Percentiles rank a stretch among this genome's conserved stretches.
Conservation (phyloP, 2,888 invertebrate species). For the Caenorhabditis sp. region DNA sequence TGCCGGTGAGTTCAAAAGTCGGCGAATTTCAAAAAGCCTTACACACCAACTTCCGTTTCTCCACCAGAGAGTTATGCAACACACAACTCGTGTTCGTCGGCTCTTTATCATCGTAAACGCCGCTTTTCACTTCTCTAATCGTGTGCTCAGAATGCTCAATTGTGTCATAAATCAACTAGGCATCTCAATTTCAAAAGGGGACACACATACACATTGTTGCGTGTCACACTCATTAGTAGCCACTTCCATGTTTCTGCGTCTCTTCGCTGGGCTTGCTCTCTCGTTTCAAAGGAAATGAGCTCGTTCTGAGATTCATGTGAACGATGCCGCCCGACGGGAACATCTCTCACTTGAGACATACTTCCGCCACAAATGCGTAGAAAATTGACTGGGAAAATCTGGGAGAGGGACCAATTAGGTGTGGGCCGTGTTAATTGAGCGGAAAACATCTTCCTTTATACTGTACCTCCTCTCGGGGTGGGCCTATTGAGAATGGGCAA, state of each 20-base stretch:
- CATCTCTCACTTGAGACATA: slow-evolving; percentile 40
- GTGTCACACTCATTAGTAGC: slow-evolving; percentile 60
- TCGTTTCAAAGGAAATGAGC: slow-evolving; percentile 16
- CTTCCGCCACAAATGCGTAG: slow-evolving; percentile 25
- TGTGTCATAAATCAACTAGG: slow-evolving; percentile 61
- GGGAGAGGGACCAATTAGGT: slow-evolving; percentile 43
- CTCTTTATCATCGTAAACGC: slow-evolving; percentile 54
- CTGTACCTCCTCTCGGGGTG: slow-evolving; percentile 22
- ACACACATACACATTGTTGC: slow-evolving; percentile 46
- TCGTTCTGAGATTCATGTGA: slow-evolving; percentile 52
- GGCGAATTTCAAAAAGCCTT: slow-evolving; percentile 8
- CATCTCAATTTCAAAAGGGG: slow-evolving; percentile 31
- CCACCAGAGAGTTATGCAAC: slow-evolving; percentile 57
- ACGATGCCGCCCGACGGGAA: slow-evolving; percentile 33
- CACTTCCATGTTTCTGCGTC: slow-evolving; percentile 33
- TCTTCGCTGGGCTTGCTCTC: slow-evolving; percentile 17
- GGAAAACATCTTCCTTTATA: slow-evolving; percentile 10
- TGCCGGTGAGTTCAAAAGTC: slow-evolving; percentile 27
- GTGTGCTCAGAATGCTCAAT: slow-evolving; percentile 42
- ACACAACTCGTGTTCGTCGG: slow-evolving; percentile 7
- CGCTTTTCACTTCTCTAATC: neutral
- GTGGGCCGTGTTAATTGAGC: slow-evolving; percentile 25
- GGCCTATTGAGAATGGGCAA: slow-evolving; percentile 30
- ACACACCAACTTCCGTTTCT: slow-evolving; percentile 10
- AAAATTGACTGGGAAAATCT: slow-evolving; percentile 12